Evolutionary conservation across 1,140 invertebrate genomes (phyloP), one percentile per base, ranked within the genome.

Genomic region (Tetraneura akinire): DNA sequence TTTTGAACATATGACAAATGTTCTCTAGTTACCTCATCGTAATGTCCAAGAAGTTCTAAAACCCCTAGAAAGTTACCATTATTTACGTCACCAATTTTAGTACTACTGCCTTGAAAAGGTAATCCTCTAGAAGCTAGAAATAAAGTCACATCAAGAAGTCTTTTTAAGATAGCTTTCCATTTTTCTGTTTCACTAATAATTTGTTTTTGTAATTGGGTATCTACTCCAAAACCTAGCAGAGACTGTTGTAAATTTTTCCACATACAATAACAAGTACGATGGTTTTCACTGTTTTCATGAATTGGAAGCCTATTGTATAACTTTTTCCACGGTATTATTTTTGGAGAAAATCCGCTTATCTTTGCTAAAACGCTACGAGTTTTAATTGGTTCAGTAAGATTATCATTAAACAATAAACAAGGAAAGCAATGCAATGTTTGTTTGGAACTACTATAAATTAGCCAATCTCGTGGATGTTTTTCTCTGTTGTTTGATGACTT

Each of bases 61-160:
- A 80, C n/a, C 76, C 81, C 82, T 21, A 84, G 29, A 81, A 82
- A 83, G 74, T 84, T 83, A 37, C 81, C 82, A 81, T 80, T 83
- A 21, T 83, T n/a, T 47, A 57, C 11, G 49, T 66, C 80, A 37
- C 76, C 80, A 71, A 83, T 83, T 51, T 80, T 66, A 80, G 81
- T 80, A 62, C 82, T 70, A 55, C 62, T 57, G 53, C 82, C 83
- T 80, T 80, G 80, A 80, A 84, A 84, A 26, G 84, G 23, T 47
- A 83, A 81, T 74, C n/a, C 21, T 57, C 21, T 57, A 23, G 53
- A 23, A 57, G 10, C 53, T 81, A 83, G 81, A 80, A 37, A 81
- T 81, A 82, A 81, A 55, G 82, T 81, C 9, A 82, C 68, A 82
- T 80, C 82, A 23, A 82, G 68, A 10, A 82, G 32, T n/a, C 81